phyloP scores from a whole-genome alignment of 2,797 vertebrate species.

The Sebastiscus albofasciatus region DNA sequence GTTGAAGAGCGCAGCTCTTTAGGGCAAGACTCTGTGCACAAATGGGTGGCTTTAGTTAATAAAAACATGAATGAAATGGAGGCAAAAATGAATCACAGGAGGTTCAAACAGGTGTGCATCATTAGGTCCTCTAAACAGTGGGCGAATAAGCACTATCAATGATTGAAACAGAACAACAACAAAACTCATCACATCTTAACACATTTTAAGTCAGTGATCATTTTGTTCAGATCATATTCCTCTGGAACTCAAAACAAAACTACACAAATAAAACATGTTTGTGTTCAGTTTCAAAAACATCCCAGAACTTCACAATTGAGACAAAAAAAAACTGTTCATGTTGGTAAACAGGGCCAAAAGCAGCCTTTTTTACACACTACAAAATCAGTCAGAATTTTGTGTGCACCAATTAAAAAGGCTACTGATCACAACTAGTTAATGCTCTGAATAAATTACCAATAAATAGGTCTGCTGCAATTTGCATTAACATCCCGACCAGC shows the following conservation, averaged over 20 bases:
- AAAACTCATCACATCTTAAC: background rate
- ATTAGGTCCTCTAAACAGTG: background rate
- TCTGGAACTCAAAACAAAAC: background rate
- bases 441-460: background rate
- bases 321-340: background rate
- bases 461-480: background rate
- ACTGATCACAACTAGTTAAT: background rate
- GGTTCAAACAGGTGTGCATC: background rate
- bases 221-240: background rate
- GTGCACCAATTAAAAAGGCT: background rate
- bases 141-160: background rate
- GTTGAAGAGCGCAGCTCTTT: background rate
- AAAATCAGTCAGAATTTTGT: background rate
- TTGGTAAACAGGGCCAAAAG: background rate
- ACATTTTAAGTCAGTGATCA: background rate
- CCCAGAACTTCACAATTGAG: background rate
- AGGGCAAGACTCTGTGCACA: background rate
- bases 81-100: background rate
- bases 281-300: background rate
- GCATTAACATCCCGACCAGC: constrained; percentile 5
- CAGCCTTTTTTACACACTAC: background rate
- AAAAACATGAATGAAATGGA: background rate
- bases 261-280: background rate
- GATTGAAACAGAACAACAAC: background rate
- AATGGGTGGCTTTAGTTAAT: background rate